These are phyloP conservation scores for Oxyura jamaicensis DNA, from an alignment of 2,113 vertebrate species.

Conservation along the genomic window DNA sequence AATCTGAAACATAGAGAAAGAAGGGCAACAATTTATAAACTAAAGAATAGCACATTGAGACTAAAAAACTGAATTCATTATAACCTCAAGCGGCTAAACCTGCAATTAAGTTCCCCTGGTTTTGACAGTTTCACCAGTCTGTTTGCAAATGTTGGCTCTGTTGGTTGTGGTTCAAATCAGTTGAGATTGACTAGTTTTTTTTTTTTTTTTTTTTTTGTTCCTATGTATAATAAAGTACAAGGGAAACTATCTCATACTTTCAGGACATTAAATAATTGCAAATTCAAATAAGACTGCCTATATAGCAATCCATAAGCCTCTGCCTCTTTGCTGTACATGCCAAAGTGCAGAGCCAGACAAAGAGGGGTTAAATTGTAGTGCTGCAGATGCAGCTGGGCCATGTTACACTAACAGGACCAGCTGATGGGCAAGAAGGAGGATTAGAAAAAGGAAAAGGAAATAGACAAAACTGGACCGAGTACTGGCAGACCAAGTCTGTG, in stretches of 20 bases:
- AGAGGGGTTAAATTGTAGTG: conserved; percentile 23
- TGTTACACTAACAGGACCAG: conserved; percentile 44
- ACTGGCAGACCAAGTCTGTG: background rate
- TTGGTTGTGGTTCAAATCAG: rapidly evolving
- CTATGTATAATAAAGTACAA: background rate
- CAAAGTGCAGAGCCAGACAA: background rate
- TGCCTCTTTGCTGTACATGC: background rate
- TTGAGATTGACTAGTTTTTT: background rate
- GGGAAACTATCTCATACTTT: background rate
- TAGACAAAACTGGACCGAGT: background rate
- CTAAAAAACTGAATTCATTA: background rate
- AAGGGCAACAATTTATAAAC: background rate
- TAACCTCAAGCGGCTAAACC: background rate
- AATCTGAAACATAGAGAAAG: background rate
- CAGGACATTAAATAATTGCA: background rate
- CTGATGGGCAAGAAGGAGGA: conserved; percentile 60
- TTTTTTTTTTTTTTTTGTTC: background rate
- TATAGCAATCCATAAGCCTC: background rate
- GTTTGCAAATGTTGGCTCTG: background rate
- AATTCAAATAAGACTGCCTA: background rate
- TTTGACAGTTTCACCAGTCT: background rate
- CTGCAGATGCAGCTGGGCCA: conserved; percentile 37
- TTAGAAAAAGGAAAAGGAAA: conserved; percentile 51
- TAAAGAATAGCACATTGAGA: background rate
- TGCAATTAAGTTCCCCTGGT: background rate